Base-by-base conservation (phyloP, 2,797 vertebrate species). In the Gambelia wislizenii region DNA sequence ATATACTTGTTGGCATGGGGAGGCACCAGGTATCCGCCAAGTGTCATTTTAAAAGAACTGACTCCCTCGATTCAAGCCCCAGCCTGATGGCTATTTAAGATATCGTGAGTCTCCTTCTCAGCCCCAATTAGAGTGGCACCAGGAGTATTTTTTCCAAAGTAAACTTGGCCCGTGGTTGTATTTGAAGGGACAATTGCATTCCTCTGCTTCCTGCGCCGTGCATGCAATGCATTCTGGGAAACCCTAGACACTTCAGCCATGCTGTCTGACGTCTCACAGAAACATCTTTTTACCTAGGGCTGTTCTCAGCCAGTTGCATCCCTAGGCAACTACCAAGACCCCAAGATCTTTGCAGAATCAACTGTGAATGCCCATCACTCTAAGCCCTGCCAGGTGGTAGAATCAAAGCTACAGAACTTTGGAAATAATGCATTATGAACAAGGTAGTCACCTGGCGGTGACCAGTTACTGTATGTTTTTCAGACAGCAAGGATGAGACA, bases 61-160 rank as follows among this genome's bases (percentile, higher is more conserved):
- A 36, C 75, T 39, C 64, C 76, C 33, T 70, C 76, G 9, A 42
- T 78, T 56, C 36, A 22, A 14, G 22, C 64, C 20, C 69, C 56
- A 27, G 61, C 20, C 75, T 39, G 69, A 85, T 16, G 76, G 83
- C 83, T 80, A 86, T 93, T n/a, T 3, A 88, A 92, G 93, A 91
- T 88, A 91, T 89, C 94, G 92, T 91, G 81, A 93, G 84, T 87
- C 86, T 84, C 84, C 80, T 93, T 95, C 93, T 91, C 92, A 75
- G 82, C n/a, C 36, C 87, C 93, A 85, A 95, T 94, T 94, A 94
- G 90, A 70, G 83, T 92, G 94, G 94, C 95, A 91, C 92, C 94
- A 92, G 79, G 67, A 75, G 92, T 81, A 61, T 39, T 61, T 52
- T 13, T 49, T 20, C 44, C 2, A 6, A 27, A 47, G 6, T n/a